phyloP scores from a whole-genome alignment of 2,797 vertebrate species.

The Ambastaia sidthimunki region DNA sequence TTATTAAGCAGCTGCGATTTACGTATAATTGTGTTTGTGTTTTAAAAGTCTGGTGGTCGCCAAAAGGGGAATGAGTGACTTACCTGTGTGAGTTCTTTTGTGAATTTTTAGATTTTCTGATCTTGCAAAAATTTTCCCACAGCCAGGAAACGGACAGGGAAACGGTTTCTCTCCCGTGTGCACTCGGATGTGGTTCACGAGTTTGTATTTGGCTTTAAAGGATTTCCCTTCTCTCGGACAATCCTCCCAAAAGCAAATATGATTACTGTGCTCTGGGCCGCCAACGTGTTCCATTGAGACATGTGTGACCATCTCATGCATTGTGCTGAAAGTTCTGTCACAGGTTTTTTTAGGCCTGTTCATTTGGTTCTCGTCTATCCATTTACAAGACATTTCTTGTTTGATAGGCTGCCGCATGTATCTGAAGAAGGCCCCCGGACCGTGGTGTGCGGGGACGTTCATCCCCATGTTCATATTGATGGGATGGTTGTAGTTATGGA shows the following conservation, averaged over 20 bases:
- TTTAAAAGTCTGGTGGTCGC: background rate
- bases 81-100: conserved; percentile 99
- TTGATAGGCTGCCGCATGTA: conserved; percentile 98
- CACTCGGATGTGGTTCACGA: conserved; percentile 97
- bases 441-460: conserved; percentile 94
- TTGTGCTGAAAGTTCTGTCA: conserved; percentile 98
- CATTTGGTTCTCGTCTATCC: conserved; percentile 92
- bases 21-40: background rate
- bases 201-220: conserved; percentile 99
- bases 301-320: conserved; percentile 98
- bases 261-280: conserved; percentile 98
- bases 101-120: conserved; percentile 99
- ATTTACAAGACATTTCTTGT: conserved; percentile 97
- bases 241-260: conserved; percentile 97
- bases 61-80: conserved; percentile 47
- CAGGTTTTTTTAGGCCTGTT: conserved; percentile 93
- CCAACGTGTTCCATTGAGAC: conserved; percentile 99
- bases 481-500: conserved; percentile 92
- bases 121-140: conserved; percentile 97
- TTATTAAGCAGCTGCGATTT: background rate
- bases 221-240: conserved; percentile 95
- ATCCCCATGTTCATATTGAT: conserved; percentile 98
- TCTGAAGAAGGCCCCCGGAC: conserved; percentile 94
- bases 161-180: conserved; percentile 99
- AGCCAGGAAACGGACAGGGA: conserved; percentile 96